These are phyloP conservation scores for Stichodactyla mertensii DNA, from an alignment of 64 coral and sea anemone genomes.

Conservation along the genomic window DNA sequence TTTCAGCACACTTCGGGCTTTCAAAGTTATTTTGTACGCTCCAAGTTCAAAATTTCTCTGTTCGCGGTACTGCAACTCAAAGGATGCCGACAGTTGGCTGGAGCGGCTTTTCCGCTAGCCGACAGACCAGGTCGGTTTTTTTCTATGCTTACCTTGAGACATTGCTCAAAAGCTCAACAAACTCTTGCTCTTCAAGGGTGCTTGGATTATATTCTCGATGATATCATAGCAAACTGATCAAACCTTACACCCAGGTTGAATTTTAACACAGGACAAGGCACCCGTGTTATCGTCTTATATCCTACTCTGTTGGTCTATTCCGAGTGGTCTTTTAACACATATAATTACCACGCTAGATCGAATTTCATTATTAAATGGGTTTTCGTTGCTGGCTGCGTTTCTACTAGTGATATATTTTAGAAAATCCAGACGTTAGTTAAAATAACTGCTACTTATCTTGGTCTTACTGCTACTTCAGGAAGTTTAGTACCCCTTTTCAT, in stretches of 20 bases:
- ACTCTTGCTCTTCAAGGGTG: conserved; percentile 6
- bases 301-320: conserved; percentile 4
- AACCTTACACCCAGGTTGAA: background rate
- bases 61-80: conserved; percentile 92
- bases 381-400: background rate
- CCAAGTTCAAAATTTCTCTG: conserved; percentile 82
- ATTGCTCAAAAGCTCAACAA: conserved; percentile 17
- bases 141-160: background rate
- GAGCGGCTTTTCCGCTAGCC: conserved; percentile 58
- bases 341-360: conserved; percentile 8
- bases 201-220: background rate
- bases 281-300: conserved; percentile 7
- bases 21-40: conserved; percentile 21
- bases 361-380: conserved; percentile 23
- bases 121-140: conserved; percentile 20
- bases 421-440: background rate
- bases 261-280: background rate
- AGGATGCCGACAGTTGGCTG: conserved; percentile 80
- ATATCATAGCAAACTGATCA: background rate
- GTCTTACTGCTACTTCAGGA: background rate
- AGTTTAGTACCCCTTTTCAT: background rate
- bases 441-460: background rate
- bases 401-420: background rate
- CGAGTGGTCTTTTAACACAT: conserved; percentile 23
- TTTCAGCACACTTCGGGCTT: conserved; percentile 26